Evolutionary conservation across 2,888 invertebrate genomes (phyloP), one percentile per base, ranked within the genome.

Genomic region (Philereme vetulata): DNA sequence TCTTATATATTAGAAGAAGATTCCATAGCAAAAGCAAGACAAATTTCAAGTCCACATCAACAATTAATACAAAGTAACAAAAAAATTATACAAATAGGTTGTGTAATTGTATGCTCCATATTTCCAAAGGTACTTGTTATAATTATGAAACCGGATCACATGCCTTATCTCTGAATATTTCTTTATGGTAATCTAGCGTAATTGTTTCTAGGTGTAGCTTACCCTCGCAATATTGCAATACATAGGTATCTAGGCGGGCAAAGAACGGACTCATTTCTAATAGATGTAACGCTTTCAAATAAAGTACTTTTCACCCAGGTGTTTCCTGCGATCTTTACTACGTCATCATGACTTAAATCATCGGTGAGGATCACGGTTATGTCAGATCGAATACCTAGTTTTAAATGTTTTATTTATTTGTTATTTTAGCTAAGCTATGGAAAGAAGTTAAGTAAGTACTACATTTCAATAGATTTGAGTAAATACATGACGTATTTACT

Each of bases 111-210:
- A 52, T 21, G 21, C 21, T 21, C 60, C 55, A 60, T 57, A 51
- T 50, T 56, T 48, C 58, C 49, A 48, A 56, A 58, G 58, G 51
- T 51, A 38, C 6, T 38, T 38, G 38, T 38, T 4, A 38, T 4
- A 6, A 47, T 62, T 58, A 64, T 52, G 46, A 51, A 58, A 53
- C 52, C 47, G 53, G 63, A 63, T 63, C 62, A 59, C 48, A 66
- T 43, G 64, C 53, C 70, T 75, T 72, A 76, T 77, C 72, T 66
- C 64, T 68, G 64, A 63, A 66, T 72, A 69, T 70, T 63, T 71
- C 72, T 71, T 71, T 78, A 77, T 74, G 76, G 70, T 78, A 76
- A 80, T 80, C 72, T 74, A 68, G 67, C 64, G 65, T 77, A 80
- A 82, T 78, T 77, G 77, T 78, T 78, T 76, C 74, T 72, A 65